A percentile compares a stretch with the other conserved stretches of the same genome.
Evolutionary conservation across 2,888 invertebrate species (phyloP).

Genomic region (Tupiocoris notatus): DNA sequence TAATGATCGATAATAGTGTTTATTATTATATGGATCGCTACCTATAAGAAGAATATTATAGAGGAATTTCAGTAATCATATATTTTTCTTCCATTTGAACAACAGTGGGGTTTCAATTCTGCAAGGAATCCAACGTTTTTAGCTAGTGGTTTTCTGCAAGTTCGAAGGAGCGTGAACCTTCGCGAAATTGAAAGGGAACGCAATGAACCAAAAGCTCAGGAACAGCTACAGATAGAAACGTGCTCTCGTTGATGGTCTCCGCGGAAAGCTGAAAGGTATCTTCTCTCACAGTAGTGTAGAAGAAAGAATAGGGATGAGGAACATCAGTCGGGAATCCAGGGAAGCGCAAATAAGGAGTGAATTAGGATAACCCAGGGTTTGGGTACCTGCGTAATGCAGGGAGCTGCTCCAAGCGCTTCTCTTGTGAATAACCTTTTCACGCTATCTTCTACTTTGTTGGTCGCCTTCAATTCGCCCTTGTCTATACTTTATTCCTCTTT

Average conservation of each 20-base stretch:
- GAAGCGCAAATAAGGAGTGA: neutral
- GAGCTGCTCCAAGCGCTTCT: neutral
- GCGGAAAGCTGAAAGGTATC: neutral
- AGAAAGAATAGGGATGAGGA: neutral
- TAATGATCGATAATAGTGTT: no score
- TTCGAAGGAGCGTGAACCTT: neutral
- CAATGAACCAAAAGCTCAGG: neutral
- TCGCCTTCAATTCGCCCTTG: neutral
- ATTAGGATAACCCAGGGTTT: neutral
- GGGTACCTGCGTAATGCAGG: neutral
- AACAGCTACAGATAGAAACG: neutral
- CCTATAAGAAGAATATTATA: no score
- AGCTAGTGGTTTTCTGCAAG: neutral
- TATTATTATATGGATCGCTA: no score
- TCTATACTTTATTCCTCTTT: neutral
- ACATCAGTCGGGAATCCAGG: neutral
- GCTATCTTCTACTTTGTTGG: neutral
- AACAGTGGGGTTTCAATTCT: neutral
- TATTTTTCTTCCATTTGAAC: no score
- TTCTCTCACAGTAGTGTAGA: neutral
- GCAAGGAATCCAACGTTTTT: neutral
- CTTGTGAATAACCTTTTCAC: neutral
- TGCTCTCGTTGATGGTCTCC: neutral
- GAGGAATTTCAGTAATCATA: no score
- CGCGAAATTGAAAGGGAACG: neutral